A percentile compares a stretch with the other conserved stretches of the same genome.
Evolutionary conservation across 2,113 vertebrate species (phyloP).

Genomic region (Tenrec ecaudatus): DNA sequence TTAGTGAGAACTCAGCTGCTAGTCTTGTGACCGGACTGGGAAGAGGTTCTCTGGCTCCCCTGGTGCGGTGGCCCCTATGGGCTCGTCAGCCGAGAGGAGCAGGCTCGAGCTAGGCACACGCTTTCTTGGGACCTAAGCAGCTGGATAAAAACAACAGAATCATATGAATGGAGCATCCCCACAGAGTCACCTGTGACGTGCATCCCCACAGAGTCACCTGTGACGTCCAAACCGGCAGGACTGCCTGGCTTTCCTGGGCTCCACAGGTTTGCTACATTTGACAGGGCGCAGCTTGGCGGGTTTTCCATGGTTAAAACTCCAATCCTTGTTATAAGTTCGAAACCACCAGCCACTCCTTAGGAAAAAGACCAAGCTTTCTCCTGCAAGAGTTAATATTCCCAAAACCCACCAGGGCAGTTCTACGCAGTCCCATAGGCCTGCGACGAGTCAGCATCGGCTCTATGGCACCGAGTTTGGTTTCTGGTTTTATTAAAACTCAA

Average conservation of each 20-base stretch:
- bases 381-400: not conserved
- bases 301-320: not conserved
- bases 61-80: not conserved
- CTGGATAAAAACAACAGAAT: not conserved
- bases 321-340: no score
- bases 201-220: not conserved
- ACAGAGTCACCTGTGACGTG: not conserved
- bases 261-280: not conserved
- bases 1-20: not conserved
- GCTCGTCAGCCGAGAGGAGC: rapidly evolving
- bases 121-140: not conserved
- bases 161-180: no score
- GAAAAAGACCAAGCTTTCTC: no score
- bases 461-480: no score
- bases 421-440: no score
- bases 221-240: not conserved
- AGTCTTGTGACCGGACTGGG: no score
- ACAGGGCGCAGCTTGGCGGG: not conserved
- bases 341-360: no score
- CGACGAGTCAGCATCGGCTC: no score
- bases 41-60: not conserved
- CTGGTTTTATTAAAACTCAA: no score
- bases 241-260: not conserved
- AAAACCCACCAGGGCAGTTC: no score
- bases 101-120: not conserved